Conservation (phyloP, 2,113 vertebrate genomes). For the Myanophis thanlyinensis region DNA sequence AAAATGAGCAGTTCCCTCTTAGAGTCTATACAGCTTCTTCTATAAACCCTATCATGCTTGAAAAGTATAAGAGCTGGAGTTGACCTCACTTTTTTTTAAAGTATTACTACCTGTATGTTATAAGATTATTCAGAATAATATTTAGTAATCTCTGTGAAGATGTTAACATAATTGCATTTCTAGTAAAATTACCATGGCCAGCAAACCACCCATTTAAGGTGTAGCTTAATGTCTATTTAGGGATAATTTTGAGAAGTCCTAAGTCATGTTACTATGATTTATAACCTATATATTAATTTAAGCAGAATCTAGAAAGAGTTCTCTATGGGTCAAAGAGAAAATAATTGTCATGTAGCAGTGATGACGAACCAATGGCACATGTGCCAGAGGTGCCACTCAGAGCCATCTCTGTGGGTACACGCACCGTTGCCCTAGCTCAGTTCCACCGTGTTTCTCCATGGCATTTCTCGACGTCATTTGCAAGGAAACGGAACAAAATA, state of each 20-base stretch:
- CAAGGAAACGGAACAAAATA: too few species aligned
- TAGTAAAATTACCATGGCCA: not conserved
- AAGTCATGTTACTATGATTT: not conserved
- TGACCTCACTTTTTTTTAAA: not conserved
- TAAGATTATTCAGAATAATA: not conserved
- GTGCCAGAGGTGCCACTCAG: too few species aligned
- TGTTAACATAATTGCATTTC: not conserved
- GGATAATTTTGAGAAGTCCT: not conserved
- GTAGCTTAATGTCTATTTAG: not conserved
- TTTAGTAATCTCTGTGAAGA: not conserved
- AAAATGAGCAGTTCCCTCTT: not conserved
- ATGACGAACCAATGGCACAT: too few species aligned
- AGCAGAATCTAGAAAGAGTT: not conserved
- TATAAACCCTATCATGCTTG: not conserved
- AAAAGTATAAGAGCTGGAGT: not conserved
- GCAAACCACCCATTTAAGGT: not conserved
- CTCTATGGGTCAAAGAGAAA: not conserved
- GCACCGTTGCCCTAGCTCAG: too few species aligned
- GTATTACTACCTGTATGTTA: not conserved
- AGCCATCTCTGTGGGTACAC: too few species aligned
- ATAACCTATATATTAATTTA: not conserved
- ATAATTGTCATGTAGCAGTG: not conserved
- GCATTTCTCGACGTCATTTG: too few species aligned
- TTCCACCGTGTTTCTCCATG: too few species aligned
- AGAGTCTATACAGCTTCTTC: not conserved